Base-by-base conservation (phyloP, 2,888 invertebrate genomes). In the Caenorhabditis doughertyi region DNA sequence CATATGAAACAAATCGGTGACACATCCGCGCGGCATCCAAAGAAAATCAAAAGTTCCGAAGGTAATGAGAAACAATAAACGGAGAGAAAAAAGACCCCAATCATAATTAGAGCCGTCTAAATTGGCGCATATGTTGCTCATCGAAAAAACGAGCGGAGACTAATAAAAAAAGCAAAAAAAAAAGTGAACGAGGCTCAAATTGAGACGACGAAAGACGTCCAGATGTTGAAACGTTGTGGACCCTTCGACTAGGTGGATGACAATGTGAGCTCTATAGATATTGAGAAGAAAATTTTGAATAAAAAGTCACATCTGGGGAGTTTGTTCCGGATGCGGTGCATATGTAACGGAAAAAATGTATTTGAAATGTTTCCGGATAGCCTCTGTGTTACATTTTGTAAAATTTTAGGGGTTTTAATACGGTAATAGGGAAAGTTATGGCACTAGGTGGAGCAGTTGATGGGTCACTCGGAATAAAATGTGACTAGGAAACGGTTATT, bases 131-230 rank as follows among this genome's bases (percentile, higher is more conserved):
- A 70, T 68, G 70, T 56, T 64, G 29, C 62, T 62, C 70, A 11
- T 23, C 25, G 68, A 23, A 35, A 44, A 65, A 60, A 47, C 35
- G 51, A 64, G 64, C 60, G 49, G 44, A 25, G 23, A 27, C 49
- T 42, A 77, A 68, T 62, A 77, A 60, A 68, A 60, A 77, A 58
- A n/a, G n/a, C n/a, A n/a, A n/a, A n/a, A 62, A 60, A 62, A 79
- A 79, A 70, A 70, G 47, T 62, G 64, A 72, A 79, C 79, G 79
- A 71, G 71, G 64, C 25, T 79, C 79, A 70, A 81, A 74, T 81
- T 76, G 53, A 81, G 72, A 42, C 60, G 74, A 67, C 65, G 74
- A 74, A 74, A 65, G 74, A 67, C 35, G 64, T 56, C 64, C 65
- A 76, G 76, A 76, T 68, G 68, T 68, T 47, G 32, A 51, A 32